Conservation (phyloP, 2,113 vertebrate species). For the Taxidea taxus region DNA sequence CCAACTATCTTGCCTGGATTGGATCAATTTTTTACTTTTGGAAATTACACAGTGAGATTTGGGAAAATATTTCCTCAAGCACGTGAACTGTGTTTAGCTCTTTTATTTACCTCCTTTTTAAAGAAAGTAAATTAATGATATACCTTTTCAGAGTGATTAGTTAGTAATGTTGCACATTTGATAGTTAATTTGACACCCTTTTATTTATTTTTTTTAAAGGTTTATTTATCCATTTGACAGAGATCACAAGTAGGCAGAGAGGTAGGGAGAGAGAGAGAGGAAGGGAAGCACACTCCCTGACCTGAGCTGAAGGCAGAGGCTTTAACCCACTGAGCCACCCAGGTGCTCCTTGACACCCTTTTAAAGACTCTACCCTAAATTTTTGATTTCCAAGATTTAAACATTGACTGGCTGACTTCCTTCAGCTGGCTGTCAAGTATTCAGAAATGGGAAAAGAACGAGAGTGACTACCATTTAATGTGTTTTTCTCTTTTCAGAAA, state of each 20-base stretch:
- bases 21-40: slow-evolving; percentile 37
- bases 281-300: too few species aligned
- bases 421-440: neutral
- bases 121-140: neutral
- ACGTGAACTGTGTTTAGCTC: neutral
- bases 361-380: neutral
- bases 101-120: slow-evolving; percentile 9
- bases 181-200: slow-evolving; percentile 5
- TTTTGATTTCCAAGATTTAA: slow-evolving; percentile 37
- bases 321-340: too few species aligned
- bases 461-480: neutral
- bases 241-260: too few species aligned
- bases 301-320: too few species aligned
- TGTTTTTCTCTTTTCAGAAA: slow-evolving; percentile 3
- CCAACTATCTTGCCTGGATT: neutral
- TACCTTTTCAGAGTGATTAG: neutral
- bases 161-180: slow-evolving; percentile 42
- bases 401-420: neutral
- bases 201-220: too few species aligned
- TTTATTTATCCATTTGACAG: too few species aligned
- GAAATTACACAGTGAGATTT: slow-evolving; percentile 5
- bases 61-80: slow-evolving; percentile 18
- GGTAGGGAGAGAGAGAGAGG: too few species aligned
- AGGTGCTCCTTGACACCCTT: slow-evolving; percentile 12
- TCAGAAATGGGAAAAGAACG: neutral